These are phyloP conservation scores for Neelides sp. DNA, from an alignment of 1,140 invertebrate species.

Conservation along the genomic window DNA sequence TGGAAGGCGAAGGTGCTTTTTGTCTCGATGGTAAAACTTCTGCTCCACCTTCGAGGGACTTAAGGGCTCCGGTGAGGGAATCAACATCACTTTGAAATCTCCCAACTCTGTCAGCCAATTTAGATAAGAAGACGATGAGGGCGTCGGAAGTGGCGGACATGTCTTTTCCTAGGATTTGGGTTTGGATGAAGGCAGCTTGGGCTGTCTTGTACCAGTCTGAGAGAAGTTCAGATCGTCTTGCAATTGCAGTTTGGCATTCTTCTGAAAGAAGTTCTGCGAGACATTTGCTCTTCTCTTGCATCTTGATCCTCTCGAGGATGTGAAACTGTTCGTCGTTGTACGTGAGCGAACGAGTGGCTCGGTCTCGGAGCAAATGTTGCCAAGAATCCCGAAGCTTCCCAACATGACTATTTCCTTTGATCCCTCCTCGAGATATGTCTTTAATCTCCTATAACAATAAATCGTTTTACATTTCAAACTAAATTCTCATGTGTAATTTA, in stretches of 20 bases:
- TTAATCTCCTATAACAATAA: conserved; percentile 20
- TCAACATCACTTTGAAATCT: conserved; percentile 22
- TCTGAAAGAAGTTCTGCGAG: conserved; percentile 50
- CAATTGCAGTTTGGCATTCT: conserved; percentile 51
- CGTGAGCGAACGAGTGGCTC: conserved; percentile 65
- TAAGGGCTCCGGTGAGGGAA: conserved; percentile 14
- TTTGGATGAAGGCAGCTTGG: conserved; percentile 60
- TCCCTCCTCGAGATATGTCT: conserved; percentile 47
- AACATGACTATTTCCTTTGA: conserved; percentile 55
- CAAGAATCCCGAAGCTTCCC: conserved; percentile 72
- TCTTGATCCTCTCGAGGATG: conserved; percentile 64
- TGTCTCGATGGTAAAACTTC: background rate
- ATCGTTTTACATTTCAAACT: no score
- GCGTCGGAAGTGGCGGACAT: conserved; percentile 43
- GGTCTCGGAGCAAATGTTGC: conserved; percentile 77
- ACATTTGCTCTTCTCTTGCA: conserved; percentile 51
- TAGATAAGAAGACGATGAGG: conserved; percentile 23
- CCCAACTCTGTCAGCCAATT: conserved; percentile 24
- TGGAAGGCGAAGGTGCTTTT: background rate
- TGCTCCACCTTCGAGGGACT: conserved; percentile 14
- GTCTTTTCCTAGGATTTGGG: conserved; percentile 60
- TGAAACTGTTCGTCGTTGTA: conserved; percentile 91
- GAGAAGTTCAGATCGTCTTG: conserved; percentile 53
- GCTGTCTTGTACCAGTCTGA: conserved; percentile 76
- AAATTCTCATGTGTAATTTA: no score